Evolutionary conservation across 2,113 vertebrate genomes (phyloP).

Genomic region (Trematomus loennbergii): DNA sequence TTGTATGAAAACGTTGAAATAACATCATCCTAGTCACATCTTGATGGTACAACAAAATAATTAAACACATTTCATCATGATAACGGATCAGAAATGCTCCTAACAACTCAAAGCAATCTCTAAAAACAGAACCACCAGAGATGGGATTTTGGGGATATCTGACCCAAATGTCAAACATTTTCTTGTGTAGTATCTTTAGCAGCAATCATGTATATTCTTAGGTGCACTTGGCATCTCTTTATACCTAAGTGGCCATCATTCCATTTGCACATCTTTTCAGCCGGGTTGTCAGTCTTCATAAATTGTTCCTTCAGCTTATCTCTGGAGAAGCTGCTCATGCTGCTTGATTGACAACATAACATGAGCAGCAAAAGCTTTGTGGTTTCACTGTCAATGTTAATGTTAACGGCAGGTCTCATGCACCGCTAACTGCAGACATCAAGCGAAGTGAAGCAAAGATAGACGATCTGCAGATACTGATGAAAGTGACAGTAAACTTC

Average conservation of each 20-base stretch:
- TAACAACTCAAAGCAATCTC: slow-evolving; percentile 35
- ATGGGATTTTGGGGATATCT: slow-evolving; percentile 6
- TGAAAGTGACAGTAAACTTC: slow-evolving; percentile 28
- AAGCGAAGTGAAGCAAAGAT: slow-evolving; percentile 11
- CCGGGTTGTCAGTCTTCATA: slow-evolving; percentile 50
- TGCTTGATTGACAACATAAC: slow-evolving; percentile 63
- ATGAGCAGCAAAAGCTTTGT: slow-evolving; percentile 38
- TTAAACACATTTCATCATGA: neutral
- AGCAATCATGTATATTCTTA: slow-evolving; percentile 62
- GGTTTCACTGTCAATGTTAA: slow-evolving; percentile 37
- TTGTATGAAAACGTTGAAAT: slow-evolving; percentile 24
- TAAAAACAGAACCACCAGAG: slow-evolving; percentile 20
- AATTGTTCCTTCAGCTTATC: slow-evolving; percentile 32
- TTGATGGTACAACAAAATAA: slow-evolving; percentile 1
- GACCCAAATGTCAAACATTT: slow-evolving; percentile 47
- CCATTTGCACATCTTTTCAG: slow-evolving; percentile 17
- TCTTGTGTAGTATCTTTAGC: slow-evolving; percentile 15
- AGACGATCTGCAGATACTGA: slow-evolving; percentile 18
- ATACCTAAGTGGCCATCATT: slow-evolving; percentile 32
- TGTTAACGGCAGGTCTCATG: slow-evolving; percentile 48
- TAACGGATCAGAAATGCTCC: slow-evolving; percentile 25
- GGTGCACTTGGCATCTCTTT: slow-evolving; percentile 22
- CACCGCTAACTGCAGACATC: slow-evolving; percentile 20
- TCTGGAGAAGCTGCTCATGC: slow-evolving; percentile 38
- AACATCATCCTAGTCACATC: slow-evolving; percentile 36